phyloP scores from a whole-genome alignment of 1,140 invertebrate species.

The Psix sp. region DNA sequence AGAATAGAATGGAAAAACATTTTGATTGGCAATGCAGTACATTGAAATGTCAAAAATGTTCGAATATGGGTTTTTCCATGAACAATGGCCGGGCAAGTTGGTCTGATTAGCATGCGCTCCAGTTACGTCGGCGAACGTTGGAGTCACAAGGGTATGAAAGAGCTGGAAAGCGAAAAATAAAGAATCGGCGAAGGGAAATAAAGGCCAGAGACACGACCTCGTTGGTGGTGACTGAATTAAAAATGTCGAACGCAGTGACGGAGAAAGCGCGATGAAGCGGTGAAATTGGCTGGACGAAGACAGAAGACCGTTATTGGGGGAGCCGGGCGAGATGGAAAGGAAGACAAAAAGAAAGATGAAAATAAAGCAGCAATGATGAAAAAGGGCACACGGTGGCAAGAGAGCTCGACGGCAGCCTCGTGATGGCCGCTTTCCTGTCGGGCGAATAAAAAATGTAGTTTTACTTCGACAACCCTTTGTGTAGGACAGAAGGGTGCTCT shows the following conservation, averaged over 20 bases:
- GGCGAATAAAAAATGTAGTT: constrained; percentile 68
- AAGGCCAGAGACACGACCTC: constrained; percentile 19
- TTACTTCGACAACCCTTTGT: constrained; percentile 69
- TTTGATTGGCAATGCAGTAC: too few relatives aligned
- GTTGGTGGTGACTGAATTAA: constrained; percentile 41
- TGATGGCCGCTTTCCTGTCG: constrained; percentile 71
- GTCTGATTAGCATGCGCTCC: constrained; percentile 61
- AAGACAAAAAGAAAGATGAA: constrained; percentile 43
- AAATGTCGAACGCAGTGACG: constrained; percentile 27
- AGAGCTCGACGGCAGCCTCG: constrained; percentile 54
- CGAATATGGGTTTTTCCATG: constrained; percentile 9
- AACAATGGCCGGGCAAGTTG: constrained; percentile 47
- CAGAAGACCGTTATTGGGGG: constrained; percentile 16
- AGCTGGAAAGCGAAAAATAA: constrained; percentile 19
- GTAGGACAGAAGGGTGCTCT: constrained; percentile 62
- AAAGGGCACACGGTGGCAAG: constrained; percentile 50
- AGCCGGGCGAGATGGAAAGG: constrained; percentile 8
- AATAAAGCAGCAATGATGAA: constrained; percentile 58
- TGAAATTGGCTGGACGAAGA: constrained; percentile 20
- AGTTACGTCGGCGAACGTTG: constrained; percentile 60
- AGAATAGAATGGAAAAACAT: too few relatives aligned
- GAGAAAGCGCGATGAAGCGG: constrained; percentile 24
- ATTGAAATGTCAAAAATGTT: constrained; percentile 47
- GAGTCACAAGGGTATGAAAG: constrained; percentile 40
- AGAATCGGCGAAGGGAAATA: constrained; percentile 25